Evolutionary conservation across 2,797 vertebrate species (phyloP), one percentile per base, ranked within the genome.

Genomic region (Oreochromis mossambicus): DNA sequence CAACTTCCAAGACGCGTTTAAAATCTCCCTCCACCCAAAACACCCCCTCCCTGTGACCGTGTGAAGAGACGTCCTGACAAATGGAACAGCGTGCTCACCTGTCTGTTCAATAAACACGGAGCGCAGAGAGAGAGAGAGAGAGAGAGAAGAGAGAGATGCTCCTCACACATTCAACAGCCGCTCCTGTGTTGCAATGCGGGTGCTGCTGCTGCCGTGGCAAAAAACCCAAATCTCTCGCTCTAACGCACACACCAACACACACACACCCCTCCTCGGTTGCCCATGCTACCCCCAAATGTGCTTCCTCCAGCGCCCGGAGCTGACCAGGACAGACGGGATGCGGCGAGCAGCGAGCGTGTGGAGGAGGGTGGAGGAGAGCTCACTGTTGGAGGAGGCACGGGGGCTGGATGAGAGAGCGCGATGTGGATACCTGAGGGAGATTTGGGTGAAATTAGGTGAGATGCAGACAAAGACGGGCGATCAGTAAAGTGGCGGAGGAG

Each of bases 171-270:
- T 82, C 92, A 93, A 88, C 90, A 90, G 89, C 87, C 83, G 88
- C 79, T 81, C 77, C 82, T 51, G 90, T 94, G 94, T 94, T 93
- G 94, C 95, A 95, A 93, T 96, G 95, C 95, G 91, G 95, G 89
- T 91, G 85, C 83, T 78, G 78, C 83, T 80, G 86, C 82, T 80
- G 86, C 90, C 50, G 89, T 85, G 81, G 24, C 36, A 50, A 36
- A 46, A 70, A 4, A 11, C 80, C 46, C 48, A n/a, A 8, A 51
- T 55, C 79, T 24, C 38, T 48, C 70, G 34, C 56, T 61, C 56
- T 61, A 61, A 61, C 5, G 11, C 15, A 34, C 29, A 61, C 29
- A 61, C 29, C 55, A 32, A 61, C 15, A 54, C 78, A 52, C 24
- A 43, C 56, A 54, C 24, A 21, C 24, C 24, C 61, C 82, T 52